Percentiles rank a stretch among this genome's conserved stretches.
Conservation (phyloP, 2,113 vertebrate genomes). For the Carassius carassius region DNA sequence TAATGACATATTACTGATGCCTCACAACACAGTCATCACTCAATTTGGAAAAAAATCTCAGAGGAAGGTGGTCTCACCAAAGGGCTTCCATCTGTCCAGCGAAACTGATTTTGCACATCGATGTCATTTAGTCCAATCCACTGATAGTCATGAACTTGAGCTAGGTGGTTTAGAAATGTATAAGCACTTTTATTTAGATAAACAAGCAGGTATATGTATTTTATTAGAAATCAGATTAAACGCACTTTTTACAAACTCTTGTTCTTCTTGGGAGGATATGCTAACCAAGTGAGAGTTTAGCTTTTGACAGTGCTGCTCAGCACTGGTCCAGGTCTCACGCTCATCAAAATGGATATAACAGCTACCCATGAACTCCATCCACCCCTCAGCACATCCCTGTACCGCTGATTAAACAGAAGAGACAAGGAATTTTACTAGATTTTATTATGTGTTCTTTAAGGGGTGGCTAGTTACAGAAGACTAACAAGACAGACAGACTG, state of each 20-base stretch:
- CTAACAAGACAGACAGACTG: neutral
- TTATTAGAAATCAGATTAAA: constrained; percentile 44
- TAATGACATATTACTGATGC: neutral
- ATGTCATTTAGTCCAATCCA: constrained; percentile 95
- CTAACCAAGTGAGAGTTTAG: constrained; percentile 90
- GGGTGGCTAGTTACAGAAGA: neutral
- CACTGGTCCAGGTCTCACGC: constrained; percentile 86
- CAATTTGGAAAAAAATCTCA: neutral
- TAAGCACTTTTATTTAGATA: neutral
- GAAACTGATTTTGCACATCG: constrained; percentile 87
- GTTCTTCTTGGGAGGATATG: constrained; percentile 87
- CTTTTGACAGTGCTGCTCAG: constrained; percentile 84
- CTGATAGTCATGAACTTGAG: constrained; percentile 87
- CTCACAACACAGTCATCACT: neutral
- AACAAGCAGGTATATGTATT: neutral
- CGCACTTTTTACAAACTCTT: constrained; percentile 94
- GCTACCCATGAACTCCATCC: constrained; percentile 89
- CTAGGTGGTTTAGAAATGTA: constrained; percentile 65
- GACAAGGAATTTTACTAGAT: neutral
- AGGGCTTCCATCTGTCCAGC: constrained; percentile 88
- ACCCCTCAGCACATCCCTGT: constrained; percentile 84
- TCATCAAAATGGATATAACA: constrained; percentile 89
- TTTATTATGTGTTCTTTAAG: neutral
- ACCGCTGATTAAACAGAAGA: constrained; percentile 68
- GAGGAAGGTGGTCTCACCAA: constrained; percentile 78